These are phyloP conservation scores for Bombus cullumanus DNA, from an alignment of 1,140 invertebrate species.

Conservation along the genomic window DNA sequence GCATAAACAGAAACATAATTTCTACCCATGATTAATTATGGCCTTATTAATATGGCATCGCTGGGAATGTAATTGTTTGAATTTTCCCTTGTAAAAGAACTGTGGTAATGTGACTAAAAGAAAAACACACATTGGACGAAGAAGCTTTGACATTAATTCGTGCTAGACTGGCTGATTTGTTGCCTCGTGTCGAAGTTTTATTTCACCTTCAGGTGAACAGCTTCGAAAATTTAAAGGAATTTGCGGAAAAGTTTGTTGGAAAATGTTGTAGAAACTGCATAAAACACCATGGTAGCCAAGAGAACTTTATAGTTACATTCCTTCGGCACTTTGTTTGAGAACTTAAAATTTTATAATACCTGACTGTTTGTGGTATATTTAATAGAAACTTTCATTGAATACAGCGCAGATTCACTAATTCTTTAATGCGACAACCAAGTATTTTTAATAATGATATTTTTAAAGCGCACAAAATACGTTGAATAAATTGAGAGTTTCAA, in stretches of 20 bases:
- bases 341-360: slow-evolving; percentile 18
- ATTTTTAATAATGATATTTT: slow-evolving; percentile 2
- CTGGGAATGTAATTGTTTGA: too few species aligned
- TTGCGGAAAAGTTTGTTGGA: slow-evolving; percentile 16
- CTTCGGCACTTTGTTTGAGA: background rate
- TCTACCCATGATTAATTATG: background rate
- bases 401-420: background rate
- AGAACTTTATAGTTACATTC: slow-evolving; percentile 2
- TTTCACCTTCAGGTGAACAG: background rate
- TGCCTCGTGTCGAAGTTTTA: slow-evolving; percentile 1
- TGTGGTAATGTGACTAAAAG: background rate
- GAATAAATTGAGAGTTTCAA: background rate
- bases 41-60: background rate
- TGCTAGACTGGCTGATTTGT: background rate
- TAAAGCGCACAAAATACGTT: too few species aligned
- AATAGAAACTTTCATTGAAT: background rate
- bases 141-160: slow-evolving; percentile 15
- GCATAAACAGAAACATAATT: background rate
- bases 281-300: background rate
- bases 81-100: too few species aligned
- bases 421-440: background rate
- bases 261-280: background rate
- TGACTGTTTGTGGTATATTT: background rate
- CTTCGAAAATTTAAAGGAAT: slow-evolving; percentile 7
- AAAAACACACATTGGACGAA: background rate